Base-by-base conservation (phyloP, 2,888 invertebrate genomes). In the Neoitamus cyanurus region DNA sequence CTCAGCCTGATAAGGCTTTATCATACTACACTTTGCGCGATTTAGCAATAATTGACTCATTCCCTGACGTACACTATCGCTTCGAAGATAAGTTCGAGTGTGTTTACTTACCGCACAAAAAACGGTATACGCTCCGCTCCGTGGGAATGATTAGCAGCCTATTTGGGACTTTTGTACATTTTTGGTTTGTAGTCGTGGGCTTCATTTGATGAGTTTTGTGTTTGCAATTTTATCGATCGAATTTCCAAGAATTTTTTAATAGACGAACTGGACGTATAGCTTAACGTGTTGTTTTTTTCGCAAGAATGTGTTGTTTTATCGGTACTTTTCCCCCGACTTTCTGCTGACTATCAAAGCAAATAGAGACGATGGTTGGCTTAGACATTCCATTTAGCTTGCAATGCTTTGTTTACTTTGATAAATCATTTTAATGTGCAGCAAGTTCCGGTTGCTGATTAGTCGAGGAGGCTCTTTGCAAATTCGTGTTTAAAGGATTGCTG, bases 31-130 rank as follows among this genome's bases (percentile, higher is more conserved):
- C 15, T 80, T 80, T 31, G 58, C 82, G 82, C 25, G 28, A 82
- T 82, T 82, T 82, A 37, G 69, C 69, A 82, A 42, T 15, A 42
- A 82, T 42, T 82, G 82, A 82, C 20, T 82, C 82, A 82, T 42
- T 28, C 25, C 28, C 69, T 82, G 78, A 78, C 78, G 78, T 42
- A 30, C 30, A 46, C 73, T 34, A 73, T 37, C 78, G 48, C 25
- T 31, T 13, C 28, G 25, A 42, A 73, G 77, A 77, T 77, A 77
- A 77, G 15, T 31, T 37, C 25, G 36, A 15, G 1, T 69, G 5
- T 82, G 82, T 82, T 82, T 82, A 69, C 34, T 37, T 69, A 37
- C 20, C 13, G 11, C 28, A 68, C 13, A 42, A 82, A 69, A 82
- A 11, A 37, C 11, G 20, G 15, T 69, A 58, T 20, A 34, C 7